Evolutionary conservation across 2,113 vertebrate genomes (phyloP).

Genomic region (Pimephales promelas): DNA sequence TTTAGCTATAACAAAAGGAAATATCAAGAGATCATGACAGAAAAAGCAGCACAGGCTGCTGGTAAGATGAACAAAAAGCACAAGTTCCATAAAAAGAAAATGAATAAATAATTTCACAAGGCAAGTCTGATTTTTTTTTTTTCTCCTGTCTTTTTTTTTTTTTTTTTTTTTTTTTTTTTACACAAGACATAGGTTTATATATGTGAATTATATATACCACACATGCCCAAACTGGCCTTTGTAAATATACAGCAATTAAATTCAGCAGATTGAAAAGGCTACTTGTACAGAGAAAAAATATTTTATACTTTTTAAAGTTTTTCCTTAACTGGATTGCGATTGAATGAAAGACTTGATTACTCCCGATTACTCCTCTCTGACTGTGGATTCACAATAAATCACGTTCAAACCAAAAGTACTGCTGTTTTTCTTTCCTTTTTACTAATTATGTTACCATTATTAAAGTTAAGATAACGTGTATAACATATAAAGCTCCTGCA

Average conservation of each 20-base stretch:
- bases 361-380: neutral
- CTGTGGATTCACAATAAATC: neutral
- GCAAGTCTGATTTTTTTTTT: neutral
- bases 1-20: conserved; percentile 92
- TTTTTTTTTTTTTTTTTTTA: neutral
- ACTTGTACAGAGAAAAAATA: neutral
- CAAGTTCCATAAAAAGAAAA: conserved; percentile 81
- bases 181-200: neutral
- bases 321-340: neutral
- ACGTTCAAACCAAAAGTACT: neutral
- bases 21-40: conserved; percentile 86
- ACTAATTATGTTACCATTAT: neutral
- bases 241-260: neutral
- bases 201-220: too few relatives aligned
- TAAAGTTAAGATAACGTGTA: neutral
- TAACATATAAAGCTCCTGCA: neutral
- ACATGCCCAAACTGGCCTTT: neutral
- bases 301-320: neutral
- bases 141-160: neutral
- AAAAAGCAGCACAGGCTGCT: conserved; percentile 84
- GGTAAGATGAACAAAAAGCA: conserved; percentile 88
- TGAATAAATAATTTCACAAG: conserved; percentile 26
- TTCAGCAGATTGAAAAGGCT: neutral
- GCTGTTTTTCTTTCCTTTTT: neutral
- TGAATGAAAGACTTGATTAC: neutral